phyloP scores from a whole-genome alignment of 2,113 vertebrate species.

The Planiliza haematocheilus region DNA sequence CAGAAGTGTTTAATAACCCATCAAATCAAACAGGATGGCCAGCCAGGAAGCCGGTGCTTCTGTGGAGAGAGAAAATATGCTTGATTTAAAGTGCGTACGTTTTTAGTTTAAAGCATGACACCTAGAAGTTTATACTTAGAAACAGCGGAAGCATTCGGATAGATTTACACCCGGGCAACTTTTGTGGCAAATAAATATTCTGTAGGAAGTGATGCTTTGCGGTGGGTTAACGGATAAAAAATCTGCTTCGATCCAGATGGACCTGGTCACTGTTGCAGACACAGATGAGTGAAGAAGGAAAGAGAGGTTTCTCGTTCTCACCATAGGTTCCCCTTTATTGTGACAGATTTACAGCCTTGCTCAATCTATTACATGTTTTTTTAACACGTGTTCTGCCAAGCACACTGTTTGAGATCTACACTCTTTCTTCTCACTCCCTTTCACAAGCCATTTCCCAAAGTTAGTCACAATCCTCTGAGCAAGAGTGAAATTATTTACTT shows the following conservation, averaged over 20 bases:
- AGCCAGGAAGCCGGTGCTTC: conserved; percentile 43
- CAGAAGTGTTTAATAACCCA: conserved; percentile 85
- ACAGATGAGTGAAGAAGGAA: conserved; percentile 84
- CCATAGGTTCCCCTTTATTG: conserved; percentile 83
- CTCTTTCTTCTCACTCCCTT: conserved; percentile 31
- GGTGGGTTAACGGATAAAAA: too few species aligned
- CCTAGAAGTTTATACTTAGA: conserved; percentile 25
- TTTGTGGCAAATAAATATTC: conserved; percentile 57
- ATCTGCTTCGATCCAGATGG: conserved; percentile 85
- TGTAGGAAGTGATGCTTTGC: conserved; percentile 20
- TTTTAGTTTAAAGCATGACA: conserved; percentile 15
- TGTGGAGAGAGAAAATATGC: conserved; percentile 22
- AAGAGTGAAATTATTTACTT: conserved; percentile 44
- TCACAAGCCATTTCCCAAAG: conserved; percentile 18
- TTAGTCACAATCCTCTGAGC: conserved; percentile 42
- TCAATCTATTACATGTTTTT: conserved; percentile 81
- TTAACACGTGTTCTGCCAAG: conserved; percentile 47
- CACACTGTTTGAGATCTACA: conserved; percentile 56
- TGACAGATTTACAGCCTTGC: conserved; percentile 84
- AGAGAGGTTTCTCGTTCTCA: conserved; percentile 80
- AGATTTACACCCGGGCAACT: conserved; percentile 46
- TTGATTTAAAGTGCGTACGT: conserved; percentile 2
- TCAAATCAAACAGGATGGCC: conserved; percentile 79
- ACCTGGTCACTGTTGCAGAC: conserved; percentile 73
- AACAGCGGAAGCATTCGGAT: conserved; percentile 9